Conservation (phyloP, 2,888 invertebrate species). For the Apamea anceps region DNA sequence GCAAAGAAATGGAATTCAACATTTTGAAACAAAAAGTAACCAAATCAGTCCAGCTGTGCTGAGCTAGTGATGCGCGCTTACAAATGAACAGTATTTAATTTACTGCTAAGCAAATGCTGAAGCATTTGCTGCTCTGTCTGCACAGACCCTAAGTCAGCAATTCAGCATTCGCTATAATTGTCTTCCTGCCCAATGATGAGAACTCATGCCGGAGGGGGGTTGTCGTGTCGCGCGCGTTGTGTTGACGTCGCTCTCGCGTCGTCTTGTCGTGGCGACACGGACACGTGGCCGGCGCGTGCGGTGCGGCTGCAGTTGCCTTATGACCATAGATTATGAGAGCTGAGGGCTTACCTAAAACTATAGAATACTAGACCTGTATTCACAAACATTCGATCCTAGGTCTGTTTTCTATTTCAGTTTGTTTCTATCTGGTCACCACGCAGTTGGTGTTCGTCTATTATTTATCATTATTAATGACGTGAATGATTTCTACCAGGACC, state of each 20-base stretch:
- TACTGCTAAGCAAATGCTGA: background rate
- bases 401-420: background rate
- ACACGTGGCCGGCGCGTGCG: conserved; percentile 62
- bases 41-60: too few relatives aligned
- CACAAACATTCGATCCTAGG: too few relatives aligned
- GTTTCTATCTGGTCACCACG: background rate
- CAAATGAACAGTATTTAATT: too few relatives aligned
- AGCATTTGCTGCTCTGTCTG: background rate
- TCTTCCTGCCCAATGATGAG: conserved; percentile 80
- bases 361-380: background rate
- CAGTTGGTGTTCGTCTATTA: background rate
- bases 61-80: too few relatives aligned
- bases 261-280: conserved; percentile 51
- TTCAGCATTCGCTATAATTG: background rate
- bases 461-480: background rate
- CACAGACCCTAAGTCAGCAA: background rate
- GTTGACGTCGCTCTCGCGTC: conserved; percentile 61
- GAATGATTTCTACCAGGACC: conserved; percentile 68
- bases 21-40: too few relatives aligned
- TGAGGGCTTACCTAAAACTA: conserved; percentile 76
- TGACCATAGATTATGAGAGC: conserved; percentile 86
- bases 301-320: conserved; percentile 74
- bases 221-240: conserved; percentile 58
- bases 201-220: conserved; percentile 80
- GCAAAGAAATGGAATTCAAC: too few relatives aligned